phyloP scores from a whole-genome alignment of 2,888 invertebrate species.

The Andrena marginata region DNA sequence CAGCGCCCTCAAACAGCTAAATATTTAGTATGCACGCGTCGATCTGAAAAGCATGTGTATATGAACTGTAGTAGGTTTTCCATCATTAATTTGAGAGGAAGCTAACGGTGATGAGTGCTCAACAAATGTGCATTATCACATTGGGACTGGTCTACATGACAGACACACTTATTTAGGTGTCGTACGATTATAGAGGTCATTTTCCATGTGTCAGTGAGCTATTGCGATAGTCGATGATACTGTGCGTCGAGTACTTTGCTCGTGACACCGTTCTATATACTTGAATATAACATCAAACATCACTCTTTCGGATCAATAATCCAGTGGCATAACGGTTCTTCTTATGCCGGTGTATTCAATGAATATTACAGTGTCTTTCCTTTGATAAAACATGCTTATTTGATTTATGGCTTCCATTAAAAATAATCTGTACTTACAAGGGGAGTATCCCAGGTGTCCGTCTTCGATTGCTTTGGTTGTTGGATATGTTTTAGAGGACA shows the following conservation, averaged over 20 bases:
- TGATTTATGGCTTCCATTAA: neutral
- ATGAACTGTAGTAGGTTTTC: neutral
- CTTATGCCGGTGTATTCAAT: constrained; percentile 10
- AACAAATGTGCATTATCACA: constrained; percentile 9
- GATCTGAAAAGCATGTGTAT: neutral
- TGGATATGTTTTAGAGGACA: too few relatives aligned
- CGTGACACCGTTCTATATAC: constrained; percentile 20
- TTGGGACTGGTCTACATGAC: constrained; percentile 2
- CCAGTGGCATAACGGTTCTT: neutral
- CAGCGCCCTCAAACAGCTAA: too few relatives aligned
- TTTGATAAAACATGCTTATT: neutral
- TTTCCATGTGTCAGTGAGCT: constrained; percentile 16
- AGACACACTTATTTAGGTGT: neutral
- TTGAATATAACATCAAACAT: constrained; percentile 18
- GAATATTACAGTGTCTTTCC: neutral
- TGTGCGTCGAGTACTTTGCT: neutral
- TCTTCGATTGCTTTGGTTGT: too few relatives aligned
- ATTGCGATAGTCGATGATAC: constrained; percentile 21
- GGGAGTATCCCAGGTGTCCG: too few relatives aligned
- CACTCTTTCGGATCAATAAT: constrained; percentile 29
- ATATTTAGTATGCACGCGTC: neutral
- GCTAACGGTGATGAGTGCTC: neutral
- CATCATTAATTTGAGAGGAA: neutral
- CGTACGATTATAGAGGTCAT: neutral
- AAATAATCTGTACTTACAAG: too few relatives aligned